Conservation (phyloP, 2,888 invertebrate genomes). For the Caenorhabditis sinica region DNA sequence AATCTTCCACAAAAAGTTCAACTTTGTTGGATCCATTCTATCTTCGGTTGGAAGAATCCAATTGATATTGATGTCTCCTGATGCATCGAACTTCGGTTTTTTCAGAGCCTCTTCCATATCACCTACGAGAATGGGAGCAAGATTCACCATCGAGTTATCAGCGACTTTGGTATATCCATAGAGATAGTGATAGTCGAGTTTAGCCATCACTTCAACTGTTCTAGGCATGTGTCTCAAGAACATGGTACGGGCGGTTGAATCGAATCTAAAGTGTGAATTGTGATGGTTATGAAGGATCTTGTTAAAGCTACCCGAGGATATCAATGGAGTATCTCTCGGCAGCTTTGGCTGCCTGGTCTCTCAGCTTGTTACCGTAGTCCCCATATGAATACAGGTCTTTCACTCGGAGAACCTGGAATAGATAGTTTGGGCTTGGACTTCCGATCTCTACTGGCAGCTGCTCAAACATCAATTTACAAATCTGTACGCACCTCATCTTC, state of each 20-base stretch:
- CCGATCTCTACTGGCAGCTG: neutral
- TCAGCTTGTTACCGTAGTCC: slow-evolving; percentile 49
- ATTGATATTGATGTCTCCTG: slow-evolving; percentile 70
- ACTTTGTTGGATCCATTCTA: slow-evolving; percentile 71
- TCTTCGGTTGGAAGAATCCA: slow-evolving; percentile 69
- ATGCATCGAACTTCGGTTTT: slow-evolving; percentile 62
- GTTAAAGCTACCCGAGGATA: slow-evolving; percentile 58
- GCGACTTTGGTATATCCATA: slow-evolving; percentile 94
- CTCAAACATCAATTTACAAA: neutral
- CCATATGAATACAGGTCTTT: slow-evolving; percentile 51
- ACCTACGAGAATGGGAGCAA: slow-evolving; percentile 91
- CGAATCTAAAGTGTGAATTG: slow-evolving; percentile 52
- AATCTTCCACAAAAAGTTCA: slow-evolving; percentile 78
- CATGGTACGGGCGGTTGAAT: slow-evolving; percentile 75
- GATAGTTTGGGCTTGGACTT: neutral
- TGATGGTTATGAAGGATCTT: neutral
- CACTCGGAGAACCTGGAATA: slow-evolving; percentile 41
- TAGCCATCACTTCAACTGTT: slow-evolving; percentile 87
- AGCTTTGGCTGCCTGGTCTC: slow-evolving; percentile 8
- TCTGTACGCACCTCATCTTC: slow-evolving; percentile 47
- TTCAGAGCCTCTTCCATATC: slow-evolving; percentile 66
- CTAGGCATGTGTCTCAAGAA: slow-evolving; percentile 79
- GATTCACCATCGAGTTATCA: slow-evolving; percentile 95
- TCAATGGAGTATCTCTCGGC: slow-evolving; percentile 65
- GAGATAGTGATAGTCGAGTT: slow-evolving; percentile 89